A percentile compares a stretch with the other conserved stretches of the same genome.
Conservation (phyloP, 64 coral and sea anemone species). For the Montipora capricornis region DNA sequence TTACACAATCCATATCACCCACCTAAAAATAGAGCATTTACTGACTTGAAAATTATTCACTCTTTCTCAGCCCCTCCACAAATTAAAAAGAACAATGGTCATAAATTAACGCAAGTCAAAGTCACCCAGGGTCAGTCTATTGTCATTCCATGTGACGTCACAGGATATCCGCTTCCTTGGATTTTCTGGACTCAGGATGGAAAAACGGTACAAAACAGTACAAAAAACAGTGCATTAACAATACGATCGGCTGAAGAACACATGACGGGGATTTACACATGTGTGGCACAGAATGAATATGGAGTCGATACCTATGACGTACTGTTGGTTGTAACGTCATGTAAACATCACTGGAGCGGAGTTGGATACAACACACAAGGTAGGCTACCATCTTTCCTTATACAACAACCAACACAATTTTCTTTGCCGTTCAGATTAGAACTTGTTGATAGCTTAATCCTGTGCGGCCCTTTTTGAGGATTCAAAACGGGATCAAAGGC, state of each 20-base stretch:
- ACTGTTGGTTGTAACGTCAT: conserved; percentile 16
- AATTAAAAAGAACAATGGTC: conserved; percentile 25
- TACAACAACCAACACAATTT: no score
- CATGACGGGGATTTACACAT: conserved; percentile 38
- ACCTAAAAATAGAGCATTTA: not conserved
- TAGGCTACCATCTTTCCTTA: not conserved
- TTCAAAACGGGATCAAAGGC: no score
- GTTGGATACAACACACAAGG: not conserved
- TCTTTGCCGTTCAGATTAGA: no score
- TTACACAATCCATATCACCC: no score
- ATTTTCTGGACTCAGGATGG: not conserved
- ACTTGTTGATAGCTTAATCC: no score
- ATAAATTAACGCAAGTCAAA: not conserved
- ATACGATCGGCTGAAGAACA: not conserved
- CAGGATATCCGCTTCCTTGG: conserved; percentile 23
- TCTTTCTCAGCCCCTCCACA: not conserved
- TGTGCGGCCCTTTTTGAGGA: no score
- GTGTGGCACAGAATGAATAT: not conserved
- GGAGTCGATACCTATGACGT: conserved; percentile 38
- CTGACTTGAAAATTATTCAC: not conserved
- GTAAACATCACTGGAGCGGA: not conserved
- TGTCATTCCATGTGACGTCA: conserved; percentile 25
- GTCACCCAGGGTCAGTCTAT: conserved; percentile 4
- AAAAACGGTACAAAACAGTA: conserved; percentile 18
- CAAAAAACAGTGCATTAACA: not conserved